Evolutionary conservation across 2,797 vertebrate genomes (phyloP), one percentile per base, ranked within the genome.

Genomic region (Sandelia bainsii): DNA sequence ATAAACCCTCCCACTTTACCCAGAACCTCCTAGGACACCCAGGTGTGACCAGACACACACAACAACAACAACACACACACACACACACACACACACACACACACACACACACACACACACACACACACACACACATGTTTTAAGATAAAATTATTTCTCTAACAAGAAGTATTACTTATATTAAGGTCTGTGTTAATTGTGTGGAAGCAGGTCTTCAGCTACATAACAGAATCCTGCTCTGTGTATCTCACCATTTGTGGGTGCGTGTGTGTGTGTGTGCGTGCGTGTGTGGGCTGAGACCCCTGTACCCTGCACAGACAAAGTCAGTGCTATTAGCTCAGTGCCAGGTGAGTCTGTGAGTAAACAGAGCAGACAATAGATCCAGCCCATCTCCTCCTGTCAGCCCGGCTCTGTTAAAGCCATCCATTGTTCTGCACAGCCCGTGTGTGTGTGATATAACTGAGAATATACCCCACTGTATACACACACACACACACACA

Each of bases 341-440:
- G 90, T 89, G 90, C 90, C 92, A 93, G 92, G 92, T 93, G 92
- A 93, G 90, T 91, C 90, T 91, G 85, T 87, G 86, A 86, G 91
- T 87, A 93, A 93, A 93, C 88, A 93, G 14, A 85, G 72, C 50
- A 74, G 67, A 93, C 92, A 93, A 93, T 93, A 72, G 88, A 63
- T 81, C 56, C 78, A 73, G 78, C 87, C 87, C 91, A 91, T 92
- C 91, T 90, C 89, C 90, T 87, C 82, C 83, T 87, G 81, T 81
- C 82, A 67, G 86, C 83, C 81, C 14, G 22, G 70, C 84, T 84
- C 87, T 77, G 86, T 89, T 86, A 91, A 91, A 91, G 90, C 89
- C 70, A 1, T 19, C 83, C 79, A 92, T 93, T 91, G 91, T 92
- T 89, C 83, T 69, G 57, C 65, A 49, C 66, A 45, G 51, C 57